phyloP scores from a whole-genome alignment of 2,888 invertebrate species.

The Globia sparganii region DNA sequence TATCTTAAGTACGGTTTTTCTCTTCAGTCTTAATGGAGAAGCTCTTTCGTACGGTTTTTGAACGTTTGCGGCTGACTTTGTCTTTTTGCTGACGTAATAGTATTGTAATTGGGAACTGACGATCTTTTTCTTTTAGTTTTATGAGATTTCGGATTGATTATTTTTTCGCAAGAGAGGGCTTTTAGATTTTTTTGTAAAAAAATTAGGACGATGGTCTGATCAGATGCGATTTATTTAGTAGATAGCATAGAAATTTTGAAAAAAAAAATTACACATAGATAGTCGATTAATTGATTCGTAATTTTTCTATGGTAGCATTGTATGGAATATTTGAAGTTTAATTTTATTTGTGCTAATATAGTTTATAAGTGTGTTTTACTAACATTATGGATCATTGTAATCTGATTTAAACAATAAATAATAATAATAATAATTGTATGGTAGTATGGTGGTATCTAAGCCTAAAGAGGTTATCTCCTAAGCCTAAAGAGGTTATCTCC shows the following conservation, averaged over 20 bases:
- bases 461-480: too few relatives aligned
- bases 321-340: too few relatives aligned
- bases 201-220: neutral
- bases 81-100: slow-evolving; percentile 61
- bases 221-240: neutral
- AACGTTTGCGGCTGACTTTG: slow-evolving; percentile 55
- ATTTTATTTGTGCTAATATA: too few relatives aligned
- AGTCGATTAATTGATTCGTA: neutral
- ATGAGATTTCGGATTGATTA: neutral
- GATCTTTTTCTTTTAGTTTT: slow-evolving; percentile 18
- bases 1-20: slow-evolving; percentile 64
- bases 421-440: too few relatives aligned
- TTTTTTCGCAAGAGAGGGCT: neutral
- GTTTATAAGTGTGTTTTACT: too few relatives aligned
- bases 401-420: too few relatives aligned
- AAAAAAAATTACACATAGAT: too few relatives aligned
- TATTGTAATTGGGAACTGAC: slow-evolving; percentile 48
- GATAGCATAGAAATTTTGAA: neutral
- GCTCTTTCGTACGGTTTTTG: slow-evolving; percentile 60
- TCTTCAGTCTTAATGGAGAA: slow-evolving; percentile 64
- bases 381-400: too few relatives aligned
- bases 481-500: too few relatives aligned
- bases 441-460: too few relatives aligned
- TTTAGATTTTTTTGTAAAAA: neutral
- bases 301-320: neutral